Conservation (phyloP, 2,888 invertebrate species). For the Cryptus armator region DNA sequence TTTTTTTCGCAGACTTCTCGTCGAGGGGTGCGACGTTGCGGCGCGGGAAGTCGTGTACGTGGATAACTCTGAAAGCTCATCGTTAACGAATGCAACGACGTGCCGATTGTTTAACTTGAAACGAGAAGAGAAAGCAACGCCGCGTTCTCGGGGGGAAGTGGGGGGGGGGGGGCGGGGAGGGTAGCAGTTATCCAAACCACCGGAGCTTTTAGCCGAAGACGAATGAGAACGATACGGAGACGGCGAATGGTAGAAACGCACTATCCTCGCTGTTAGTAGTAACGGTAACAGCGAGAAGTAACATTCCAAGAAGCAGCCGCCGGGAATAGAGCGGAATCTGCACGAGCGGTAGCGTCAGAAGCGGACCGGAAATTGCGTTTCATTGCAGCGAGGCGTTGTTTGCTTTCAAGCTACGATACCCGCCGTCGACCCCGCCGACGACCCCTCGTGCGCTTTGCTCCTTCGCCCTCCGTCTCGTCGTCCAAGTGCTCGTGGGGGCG, state of each 20-base stretch:
- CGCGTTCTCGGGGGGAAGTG: not conserved
- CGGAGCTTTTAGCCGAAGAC: constrained; percentile 81
- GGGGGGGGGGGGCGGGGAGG: not conserved
- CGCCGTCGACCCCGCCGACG: constrained; percentile 43
- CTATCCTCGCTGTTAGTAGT: constrained; percentile 29
- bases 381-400: constrained; percentile 84
- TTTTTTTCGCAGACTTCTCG: not conserved
- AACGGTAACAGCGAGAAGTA: constrained; percentile 45
- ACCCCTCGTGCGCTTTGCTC: constrained; percentile 55
- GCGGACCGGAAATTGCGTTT: constrained; percentile 84
- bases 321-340: constrained; percentile 10
- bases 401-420: constrained; percentile 82
- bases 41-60: not conserved
- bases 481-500: constrained; percentile 45
- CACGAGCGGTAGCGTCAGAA: constrained; percentile 64
- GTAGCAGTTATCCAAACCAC: constrained; percentile 29
- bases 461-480: constrained; percentile 52
- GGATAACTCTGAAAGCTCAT: not conserved
- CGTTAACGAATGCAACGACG: constrained; percentile 79
- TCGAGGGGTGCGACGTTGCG: not conserved
- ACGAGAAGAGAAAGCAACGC: constrained; percentile 75
- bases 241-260: constrained; percentile 29
- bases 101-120: constrained; percentile 80
- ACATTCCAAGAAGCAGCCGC: constrained; percentile 26
- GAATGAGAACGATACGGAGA: constrained; percentile 76